Evolutionary conservation across 1,140 invertebrate genomes (phyloP).

Genomic region (Drosophila melanica): DNA sequence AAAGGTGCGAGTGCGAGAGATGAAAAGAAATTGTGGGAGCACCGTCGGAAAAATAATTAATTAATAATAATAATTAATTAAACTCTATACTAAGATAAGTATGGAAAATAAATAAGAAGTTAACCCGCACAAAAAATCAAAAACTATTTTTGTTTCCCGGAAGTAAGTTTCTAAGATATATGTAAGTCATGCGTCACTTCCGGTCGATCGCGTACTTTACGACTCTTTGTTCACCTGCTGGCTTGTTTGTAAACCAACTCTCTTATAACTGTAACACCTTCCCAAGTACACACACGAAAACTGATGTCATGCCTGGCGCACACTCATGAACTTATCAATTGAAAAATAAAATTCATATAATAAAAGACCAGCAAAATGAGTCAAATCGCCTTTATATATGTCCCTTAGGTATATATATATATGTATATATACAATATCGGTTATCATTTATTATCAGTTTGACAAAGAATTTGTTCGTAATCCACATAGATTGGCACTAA

Average conservation of each 20-base stretch:
- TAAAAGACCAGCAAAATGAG: slow-evolving; percentile 47
- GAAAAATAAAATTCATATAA: slow-evolving; percentile 37
- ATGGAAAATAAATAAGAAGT: too few species aligned
- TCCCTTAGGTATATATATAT: slow-evolving; percentile 10
- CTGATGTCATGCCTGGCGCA: slow-evolving; percentile 50
- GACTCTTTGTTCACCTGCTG: slow-evolving; percentile 14
- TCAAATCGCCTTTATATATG: slow-evolving; percentile 50
- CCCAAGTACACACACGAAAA: slow-evolving; percentile 1
- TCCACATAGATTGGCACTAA: slow-evolving; percentile 30
- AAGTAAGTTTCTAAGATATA: too few species aligned
- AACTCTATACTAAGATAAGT: too few species aligned
- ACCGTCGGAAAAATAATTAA: too few species aligned
- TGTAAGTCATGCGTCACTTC: slow-evolving; percentile 26
- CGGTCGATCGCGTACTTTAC: background rate
- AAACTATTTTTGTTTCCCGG: too few species aligned
- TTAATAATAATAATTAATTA: too few species aligned
- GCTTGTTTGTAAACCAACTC: background rate
- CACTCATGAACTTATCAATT: slow-evolving; percentile 48
- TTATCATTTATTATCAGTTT: slow-evolving; percentile 67
- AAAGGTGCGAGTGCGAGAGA: background rate
- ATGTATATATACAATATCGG: slow-evolving; percentile 35
- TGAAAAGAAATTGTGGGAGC: background rate
- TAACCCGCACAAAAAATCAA: too few species aligned
- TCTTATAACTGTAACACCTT: background rate
- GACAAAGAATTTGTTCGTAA: slow-evolving; percentile 51